Evolutionary conservation across 2,888 invertebrate species (phyloP).

Genomic region (Drepana falcataria): DNA sequence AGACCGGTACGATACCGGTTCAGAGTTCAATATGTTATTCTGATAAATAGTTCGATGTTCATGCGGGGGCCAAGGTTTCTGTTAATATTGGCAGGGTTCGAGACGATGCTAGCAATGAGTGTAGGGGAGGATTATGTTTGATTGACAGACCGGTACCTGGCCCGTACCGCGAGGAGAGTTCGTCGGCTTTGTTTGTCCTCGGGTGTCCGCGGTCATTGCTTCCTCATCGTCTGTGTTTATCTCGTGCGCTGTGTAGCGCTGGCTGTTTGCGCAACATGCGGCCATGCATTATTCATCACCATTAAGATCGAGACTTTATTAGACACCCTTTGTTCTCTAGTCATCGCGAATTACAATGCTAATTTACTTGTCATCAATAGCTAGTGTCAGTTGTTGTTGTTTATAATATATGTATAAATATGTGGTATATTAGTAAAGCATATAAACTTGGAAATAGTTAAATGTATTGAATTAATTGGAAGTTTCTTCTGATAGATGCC

Average conservation of each 20-base stretch:
- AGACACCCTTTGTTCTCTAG: slow-evolving; percentile 49
- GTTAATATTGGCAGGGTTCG: not conserved
- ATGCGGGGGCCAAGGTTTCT: slow-evolving; percentile 22
- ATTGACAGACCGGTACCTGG: not conserved
- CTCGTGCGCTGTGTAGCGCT: slow-evolving; percentile 29
- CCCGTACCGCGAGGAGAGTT: slow-evolving; percentile 16
- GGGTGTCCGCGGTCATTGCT: slow-evolving; percentile 63
- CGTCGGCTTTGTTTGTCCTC: slow-evolving; percentile 43
- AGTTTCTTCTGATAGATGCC: slow-evolving; percentile 49
- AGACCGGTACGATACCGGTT: slow-evolving; percentile 27
- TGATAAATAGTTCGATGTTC: slow-evolving; percentile 13
- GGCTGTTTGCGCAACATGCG: slow-evolving; percentile 47
- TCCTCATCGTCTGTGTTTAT: slow-evolving; percentile 49
- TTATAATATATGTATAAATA: slow-evolving; percentile 1
- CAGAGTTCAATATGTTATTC: slow-evolving; percentile 13
- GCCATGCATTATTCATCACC: slow-evolving; percentile 55
- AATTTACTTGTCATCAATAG: slow-evolving; percentile 29
- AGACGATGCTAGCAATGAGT: slow-evolving; percentile 7
- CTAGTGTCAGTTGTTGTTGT: slow-evolving; percentile 18
- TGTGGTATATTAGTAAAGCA: no score
- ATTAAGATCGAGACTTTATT: slow-evolving; percentile 37
- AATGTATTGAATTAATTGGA: slow-evolving; percentile 6
- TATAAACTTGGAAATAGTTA: slow-evolving; percentile 2
- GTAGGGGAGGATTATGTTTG: slow-evolving; percentile 7
- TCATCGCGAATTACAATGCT: slow-evolving; percentile 38